phyloP scores from a whole-genome alignment of 1,140 invertebrate species.

The Trachelipus rathkii region DNA sequence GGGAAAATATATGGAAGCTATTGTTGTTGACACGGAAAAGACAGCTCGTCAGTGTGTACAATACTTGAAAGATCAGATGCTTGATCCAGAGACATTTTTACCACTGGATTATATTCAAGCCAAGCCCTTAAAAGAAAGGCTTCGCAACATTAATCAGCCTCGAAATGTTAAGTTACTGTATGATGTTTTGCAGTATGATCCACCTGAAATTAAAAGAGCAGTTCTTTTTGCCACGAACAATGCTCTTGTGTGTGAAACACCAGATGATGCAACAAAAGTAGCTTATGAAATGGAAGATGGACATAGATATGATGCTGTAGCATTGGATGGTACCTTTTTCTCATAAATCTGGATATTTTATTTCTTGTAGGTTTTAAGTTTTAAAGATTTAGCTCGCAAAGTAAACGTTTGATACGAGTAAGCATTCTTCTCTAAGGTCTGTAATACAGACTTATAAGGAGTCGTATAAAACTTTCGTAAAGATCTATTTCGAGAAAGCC shows the following conservation, averaged over 20 bases:
- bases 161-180: conserved; percentile 93
- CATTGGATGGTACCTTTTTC: conserved; percentile 97
- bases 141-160: conserved; percentile 87
- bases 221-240: conserved; percentile 98
- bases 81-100: conserved; percentile 97
- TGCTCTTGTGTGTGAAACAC: conserved; percentile 95
- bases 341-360: conserved; percentile 98
- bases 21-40: conserved; percentile 97
- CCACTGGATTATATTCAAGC: conserved; percentile 96
- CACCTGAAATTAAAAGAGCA: conserved; percentile 90
- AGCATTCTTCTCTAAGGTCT: conserved; percentile 84
- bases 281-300: conserved; percentile 90
- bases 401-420: conserved; percentile 99
- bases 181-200: conserved; percentile 94
- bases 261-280: conserved; percentile 95
- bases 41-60: conserved; percentile 95
- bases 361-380: conserved; percentile 94
- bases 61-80: conserved; percentile 95
- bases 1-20: conserved; percentile 95
- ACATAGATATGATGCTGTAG: conserved; percentile 82
- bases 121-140: conserved; percentile 77
- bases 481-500: no score
- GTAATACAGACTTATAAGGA: conserved; percentile 83
- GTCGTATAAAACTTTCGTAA: conserved; percentile 76
- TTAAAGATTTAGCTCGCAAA: conserved; percentile 92